Conservation (phyloP, 2,113 vertebrate species). For the Esox niger region DNA sequence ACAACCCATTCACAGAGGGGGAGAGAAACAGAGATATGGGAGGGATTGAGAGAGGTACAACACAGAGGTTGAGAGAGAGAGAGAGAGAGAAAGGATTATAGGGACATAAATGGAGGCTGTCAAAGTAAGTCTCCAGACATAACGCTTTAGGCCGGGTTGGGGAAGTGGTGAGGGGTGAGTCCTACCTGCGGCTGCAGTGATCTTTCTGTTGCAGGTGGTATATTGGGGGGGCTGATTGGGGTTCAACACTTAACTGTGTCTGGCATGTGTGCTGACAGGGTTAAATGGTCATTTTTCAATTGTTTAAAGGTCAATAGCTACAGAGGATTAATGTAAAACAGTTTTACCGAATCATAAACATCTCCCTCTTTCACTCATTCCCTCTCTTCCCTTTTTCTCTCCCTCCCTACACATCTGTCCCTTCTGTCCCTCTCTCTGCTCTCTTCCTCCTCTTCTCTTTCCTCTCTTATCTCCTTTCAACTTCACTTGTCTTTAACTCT, state of each 20-base stretch:
- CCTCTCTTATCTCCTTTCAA: too few species aligned
- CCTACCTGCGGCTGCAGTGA: too few species aligned
- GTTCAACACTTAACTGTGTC: too few species aligned
- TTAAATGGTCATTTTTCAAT: too few species aligned
- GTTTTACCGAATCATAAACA: background rate
- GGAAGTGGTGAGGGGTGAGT: constrained; percentile 4
- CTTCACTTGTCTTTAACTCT: constrained; percentile 60
- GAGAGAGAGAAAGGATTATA: constrained; percentile 43
- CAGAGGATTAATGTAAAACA: too few species aligned
- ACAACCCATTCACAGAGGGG: constrained; percentile 28
- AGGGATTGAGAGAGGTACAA: constrained; percentile 36
- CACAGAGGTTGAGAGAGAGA: constrained; percentile 19
- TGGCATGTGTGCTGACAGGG: too few species aligned
- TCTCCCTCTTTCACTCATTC: background rate
- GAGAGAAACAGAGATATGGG: background rate
- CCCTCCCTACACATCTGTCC: background rate
- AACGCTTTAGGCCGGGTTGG: constrained; percentile 32
- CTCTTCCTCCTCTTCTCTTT: constrained; percentile 38
- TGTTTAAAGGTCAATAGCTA: too few species aligned
- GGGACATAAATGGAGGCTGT: constrained; percentile 50
- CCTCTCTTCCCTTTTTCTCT: background rate
- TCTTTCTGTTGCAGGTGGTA: too few species aligned
- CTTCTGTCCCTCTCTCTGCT: background rate
- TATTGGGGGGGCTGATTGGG: too few species aligned
- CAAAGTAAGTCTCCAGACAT: constrained; percentile 50